A percentile compares a stretch with the other conserved stretches of the same genome.
These are phyloP conservation scores for Drosophila lowei DNA, from an alignment of 1,140 invertebrate genomes.

Conservation along the genomic window DNA sequence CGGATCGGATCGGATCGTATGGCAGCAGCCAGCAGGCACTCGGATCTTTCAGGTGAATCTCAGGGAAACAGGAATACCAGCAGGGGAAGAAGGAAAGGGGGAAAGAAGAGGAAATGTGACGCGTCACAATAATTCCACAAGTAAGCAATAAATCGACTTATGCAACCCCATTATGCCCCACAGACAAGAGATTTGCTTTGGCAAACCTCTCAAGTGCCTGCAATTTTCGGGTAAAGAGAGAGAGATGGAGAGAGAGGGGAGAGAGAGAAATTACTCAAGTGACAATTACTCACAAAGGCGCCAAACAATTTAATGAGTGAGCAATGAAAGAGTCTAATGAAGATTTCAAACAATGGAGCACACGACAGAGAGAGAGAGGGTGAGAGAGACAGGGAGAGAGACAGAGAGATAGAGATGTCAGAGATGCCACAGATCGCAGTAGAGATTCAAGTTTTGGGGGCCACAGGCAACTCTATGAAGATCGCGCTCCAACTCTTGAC, in stretches of 20 bases:
- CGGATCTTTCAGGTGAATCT: too few species aligned
- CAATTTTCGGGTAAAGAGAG: conserved; percentile 16
- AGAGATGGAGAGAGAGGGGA: background rate
- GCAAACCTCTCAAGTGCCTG: conserved; percentile 20
- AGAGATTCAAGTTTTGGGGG: conserved; percentile 20
- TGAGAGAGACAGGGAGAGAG: too few species aligned
- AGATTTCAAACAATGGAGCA: conserved; percentile 39
- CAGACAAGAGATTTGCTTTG: conserved; percentile 28
- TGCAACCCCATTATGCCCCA: conserved; percentile 46
- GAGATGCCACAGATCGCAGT: background rate
- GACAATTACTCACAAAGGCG: conserved; percentile 52
- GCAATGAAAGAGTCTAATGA: conserved; percentile 39
- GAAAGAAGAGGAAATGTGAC: conserved; percentile 12
- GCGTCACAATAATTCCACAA: conserved; percentile 32
- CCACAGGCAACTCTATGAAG: too few species aligned
- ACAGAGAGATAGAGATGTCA: background rate
- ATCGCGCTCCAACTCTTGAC: conserved; percentile 11
- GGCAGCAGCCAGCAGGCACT: conserved; percentile 8
- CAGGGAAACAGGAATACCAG: too few species aligned
- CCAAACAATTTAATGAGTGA: conserved; percentile 5
- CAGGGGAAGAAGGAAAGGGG: background rate
- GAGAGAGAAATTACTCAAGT: conserved; percentile 14
- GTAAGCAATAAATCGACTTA: conserved; percentile 50
- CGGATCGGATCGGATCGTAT: conserved; percentile 36
- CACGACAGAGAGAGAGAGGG: background rate